These are phyloP conservation scores for Osmerus mordax DNA, from an alignment of 2,113 vertebrate genomes.

Conservation along the genomic window DNA sequence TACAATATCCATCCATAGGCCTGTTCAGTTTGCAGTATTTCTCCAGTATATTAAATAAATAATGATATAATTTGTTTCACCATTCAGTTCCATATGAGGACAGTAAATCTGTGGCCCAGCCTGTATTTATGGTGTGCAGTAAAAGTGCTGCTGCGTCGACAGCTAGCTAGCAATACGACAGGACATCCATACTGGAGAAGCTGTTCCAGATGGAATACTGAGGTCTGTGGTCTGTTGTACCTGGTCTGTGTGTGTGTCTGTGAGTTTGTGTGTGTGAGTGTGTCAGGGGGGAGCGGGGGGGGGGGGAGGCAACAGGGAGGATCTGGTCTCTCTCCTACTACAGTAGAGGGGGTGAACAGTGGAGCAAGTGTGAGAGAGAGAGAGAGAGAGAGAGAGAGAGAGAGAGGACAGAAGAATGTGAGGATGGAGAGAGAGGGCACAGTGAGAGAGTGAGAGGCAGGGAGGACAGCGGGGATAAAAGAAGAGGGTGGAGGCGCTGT, in stretches of 20 bases:
- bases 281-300: slow-evolving; percentile 31
- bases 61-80: neutral
- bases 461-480: neutral
- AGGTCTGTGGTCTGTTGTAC: neutral
- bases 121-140: too few species aligned
- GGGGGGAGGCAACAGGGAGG: slow-evolving; percentile 56
- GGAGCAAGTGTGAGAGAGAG: slow-evolving; percentile 21
- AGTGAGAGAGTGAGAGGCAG: neutral
- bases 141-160: neutral
- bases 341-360: slow-evolving; percentile 16
- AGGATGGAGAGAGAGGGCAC: neutral
- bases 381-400: slow-evolving; percentile 6
- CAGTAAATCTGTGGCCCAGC: too few species aligned
- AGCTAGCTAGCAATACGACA: neutral
- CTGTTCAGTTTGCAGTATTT: neutral
- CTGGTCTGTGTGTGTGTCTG: slow-evolving; percentile 7
- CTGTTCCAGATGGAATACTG: neutral
- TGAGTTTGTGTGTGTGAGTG: slow-evolving; percentile 1
- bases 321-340: slow-evolving; percentile 36
- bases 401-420: neutral
- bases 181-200: neutral
- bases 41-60: neutral
- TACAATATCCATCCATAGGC: neutral
- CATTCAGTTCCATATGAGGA: too few species aligned
- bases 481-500: neutral